Percentiles rank a stretch among this genome's conserved stretches.
phyloP scores from a whole-genome alignment of 2,888 invertebrate genomes.

The Cheilosia pagana region DNA sequence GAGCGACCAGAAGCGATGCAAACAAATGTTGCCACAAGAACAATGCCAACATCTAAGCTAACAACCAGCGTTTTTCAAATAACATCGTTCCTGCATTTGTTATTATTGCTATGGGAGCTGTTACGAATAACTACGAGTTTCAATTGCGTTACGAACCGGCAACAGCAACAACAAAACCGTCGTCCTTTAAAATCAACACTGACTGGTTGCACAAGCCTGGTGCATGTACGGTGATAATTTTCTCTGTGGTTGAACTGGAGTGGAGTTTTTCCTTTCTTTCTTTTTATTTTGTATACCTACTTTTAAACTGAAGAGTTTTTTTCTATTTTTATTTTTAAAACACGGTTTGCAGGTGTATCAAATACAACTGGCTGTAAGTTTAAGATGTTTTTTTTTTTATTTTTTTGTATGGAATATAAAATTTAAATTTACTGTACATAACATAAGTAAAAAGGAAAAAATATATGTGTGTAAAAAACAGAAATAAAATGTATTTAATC shows the following conservation, averaged over 20 bases:
- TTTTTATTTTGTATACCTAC: conserved; percentile 19
- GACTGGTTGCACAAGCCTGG: conserved; percentile 49
- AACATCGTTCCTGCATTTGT: conserved; percentile 70
- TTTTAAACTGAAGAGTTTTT: conserved; percentile 4
- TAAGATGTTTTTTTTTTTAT: background rate
- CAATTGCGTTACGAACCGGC: conserved; percentile 46
- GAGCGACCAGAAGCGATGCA: conserved; percentile 92
- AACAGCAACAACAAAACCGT: conserved; percentile 33
- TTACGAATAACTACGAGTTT: conserved; percentile 55
- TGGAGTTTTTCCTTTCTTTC: conserved; percentile 36
- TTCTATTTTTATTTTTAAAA: conserved; percentile 1
- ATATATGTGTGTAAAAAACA: conserved; percentile 1
- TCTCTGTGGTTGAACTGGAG: conserved; percentile 18
- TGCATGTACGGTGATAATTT: conserved; percentile 70
- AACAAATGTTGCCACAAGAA: conserved; percentile 86
- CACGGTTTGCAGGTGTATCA: background rate
- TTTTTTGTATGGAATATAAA: conserved; percentile 22
- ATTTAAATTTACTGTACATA: conserved; percentile 55
- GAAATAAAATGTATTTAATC: conserved; percentile 21
- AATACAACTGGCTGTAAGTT: conserved; percentile 10
- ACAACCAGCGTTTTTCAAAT: conserved; percentile 63
- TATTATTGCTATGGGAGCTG: conserved; percentile 65
- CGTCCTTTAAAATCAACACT: conserved; percentile 59
- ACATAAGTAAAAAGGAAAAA: background rate
- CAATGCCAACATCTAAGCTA: conserved; percentile 69